Base-by-base conservation (phyloP, 1,140 invertebrate species). In the Zaprionus camerounensis region DNA sequence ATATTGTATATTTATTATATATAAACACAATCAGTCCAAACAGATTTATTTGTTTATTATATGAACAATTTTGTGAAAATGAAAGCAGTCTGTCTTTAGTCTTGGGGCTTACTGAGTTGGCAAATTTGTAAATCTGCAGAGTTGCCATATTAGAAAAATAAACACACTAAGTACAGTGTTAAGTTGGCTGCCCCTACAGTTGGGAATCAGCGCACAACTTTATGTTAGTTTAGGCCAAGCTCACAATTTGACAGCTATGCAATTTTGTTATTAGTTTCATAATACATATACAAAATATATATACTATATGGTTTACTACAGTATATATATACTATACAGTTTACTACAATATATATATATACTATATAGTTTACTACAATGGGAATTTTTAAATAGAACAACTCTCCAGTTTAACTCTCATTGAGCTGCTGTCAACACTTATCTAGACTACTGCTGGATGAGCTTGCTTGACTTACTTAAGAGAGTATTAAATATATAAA, bases 91-190 rank as follows among this genome's bases (percentile, higher is more conserved):
- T 28, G 5, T 28, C 5, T 26, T 0, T 26, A 15, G 3, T 20
- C 20, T 49, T 22, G 12, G 1, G 11, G 1, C 12, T 24, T 51
- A n/a, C 41, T 46, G 41, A 17, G 7, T 6, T 13, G 3, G 20
- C 20, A 17, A 46, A 46, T 46, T 46, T 0, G 0, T 51, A 51
- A 41, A 51, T 51, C 2, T 51, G 46, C 46, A 51, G 46, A 12
- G 46, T 51, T 51, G 46, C 11, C 20, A 51, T 11, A 51, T 51
- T 51, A 22, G 0, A n/a, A 51, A 51, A 24, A 51, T 13, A 51
- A 51, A 51, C 46, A 46, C n/a, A n/a, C n/a, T 46, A 46, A 46
- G 15, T 46, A 17, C 41, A 51, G 20, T 13, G 46, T 51, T 22
- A 51, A 51, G 46, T 51, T 51, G 12, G 17, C 17, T 12, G 20